Percentiles rank a stretch among this genome's conserved stretches.
phyloP scores from a whole-genome alignment of 2,888 invertebrate genomes.

The Clivina fossor region DNA sequence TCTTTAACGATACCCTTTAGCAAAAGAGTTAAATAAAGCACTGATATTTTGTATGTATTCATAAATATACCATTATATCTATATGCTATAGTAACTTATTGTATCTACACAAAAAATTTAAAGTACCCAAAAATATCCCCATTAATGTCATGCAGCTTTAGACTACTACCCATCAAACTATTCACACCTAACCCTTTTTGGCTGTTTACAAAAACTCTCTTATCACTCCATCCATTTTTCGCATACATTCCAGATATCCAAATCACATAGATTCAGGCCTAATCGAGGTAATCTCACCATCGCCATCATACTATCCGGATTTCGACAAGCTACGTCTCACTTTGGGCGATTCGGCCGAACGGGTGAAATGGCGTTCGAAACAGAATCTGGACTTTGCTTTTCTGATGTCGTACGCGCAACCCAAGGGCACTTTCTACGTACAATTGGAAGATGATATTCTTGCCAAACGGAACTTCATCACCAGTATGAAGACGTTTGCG shows the following conservation, averaged over 20 bases:
- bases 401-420: constrained; percentile 90
- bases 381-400: constrained; percentile 94
- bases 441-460: constrained; percentile 94
- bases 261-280: constrained; percentile 74
- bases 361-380: constrained; percentile 90
- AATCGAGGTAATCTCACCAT: constrained; percentile 87
- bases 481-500: constrained; percentile 82
- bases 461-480: constrained; percentile 80
- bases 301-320: constrained; percentile 84
- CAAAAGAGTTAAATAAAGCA: too few species aligned
- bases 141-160: too few species aligned
- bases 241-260: constrained; percentile 70
- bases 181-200: too few species aligned
- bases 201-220: too few species aligned
- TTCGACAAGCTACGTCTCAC: constrained; percentile 74
- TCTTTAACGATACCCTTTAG: too few species aligned
- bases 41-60: too few species aligned
- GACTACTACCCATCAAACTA: too few species aligned
- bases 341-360: constrained; percentile 81
- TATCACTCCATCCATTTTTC: too few species aligned
- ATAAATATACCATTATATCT: too few species aligned
- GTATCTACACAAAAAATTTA: too few species aligned
- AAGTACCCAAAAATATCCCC: too few species aligned
- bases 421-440: constrained; percentile 85
- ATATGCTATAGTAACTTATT: too few species aligned